Evolutionary conservation across 2,113 vertebrate genomes (phyloP), one percentile per base, ranked within the genome.

Genomic region (Oreochromis aureus): DNA sequence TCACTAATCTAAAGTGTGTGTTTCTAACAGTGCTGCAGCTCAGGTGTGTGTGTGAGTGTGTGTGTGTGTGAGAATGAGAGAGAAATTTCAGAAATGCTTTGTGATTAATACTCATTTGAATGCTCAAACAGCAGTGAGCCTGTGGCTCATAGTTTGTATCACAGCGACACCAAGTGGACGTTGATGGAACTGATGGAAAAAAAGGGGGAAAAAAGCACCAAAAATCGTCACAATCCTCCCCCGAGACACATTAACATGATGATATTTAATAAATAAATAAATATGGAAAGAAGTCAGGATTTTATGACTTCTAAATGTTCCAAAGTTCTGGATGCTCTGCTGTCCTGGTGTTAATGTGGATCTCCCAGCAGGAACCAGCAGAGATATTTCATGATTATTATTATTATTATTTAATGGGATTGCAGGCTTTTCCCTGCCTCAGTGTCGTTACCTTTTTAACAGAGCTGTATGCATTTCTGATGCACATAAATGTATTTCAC

Each of bases 121-220:
- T 78, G 83, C 19, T 78, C 53, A 13, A 59, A 11, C 41, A 15
- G 39, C 13, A 0, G 10, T 5, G 5, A n/a, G 16, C 44, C 24
- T 5, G 27, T 30, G 15, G 22, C 69, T 48, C 41, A 18, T 48
- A 41, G 12, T 7, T 32, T 11, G 55, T 32, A 3, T 18, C 59
- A 90, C 89, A 87, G 91, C 2, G 89, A 90, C 89, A 79, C 82
- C 84, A 3, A 6, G 89, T 92, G 91, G 90, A 80, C 54, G 2
- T 41, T 3, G 8, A 4, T n/a, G 22, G 32, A n/a, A 86, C 24
- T 41, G 16, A 54, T 5, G 24, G 10, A 24, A 6, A 36, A 36
- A 53, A 22, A 32, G 18, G 18, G 2, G 6, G 7, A 11, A 16
- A 30, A 27, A 10, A n/a, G 6, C 30, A 5, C 30, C 2, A 5